Evolutionary conservation across 2,797 vertebrate species (phyloP).

Genomic region (Valencia hispanica): DNA sequence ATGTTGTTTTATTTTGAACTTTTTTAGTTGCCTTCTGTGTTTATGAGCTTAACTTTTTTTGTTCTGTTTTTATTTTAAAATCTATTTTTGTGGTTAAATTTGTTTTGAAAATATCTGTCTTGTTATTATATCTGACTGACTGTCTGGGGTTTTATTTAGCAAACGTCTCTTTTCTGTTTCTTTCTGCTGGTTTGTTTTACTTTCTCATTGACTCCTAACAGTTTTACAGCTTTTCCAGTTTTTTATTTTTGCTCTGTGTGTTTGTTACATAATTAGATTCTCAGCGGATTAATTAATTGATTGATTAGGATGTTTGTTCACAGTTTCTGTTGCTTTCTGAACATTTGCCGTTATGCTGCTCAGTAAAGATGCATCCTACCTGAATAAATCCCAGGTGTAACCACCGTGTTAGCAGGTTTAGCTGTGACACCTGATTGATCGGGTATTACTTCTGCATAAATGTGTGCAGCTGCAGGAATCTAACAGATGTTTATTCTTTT

Average conservation of each 20-base stretch:
- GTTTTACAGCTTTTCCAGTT: background rate
- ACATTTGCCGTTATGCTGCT: background rate
- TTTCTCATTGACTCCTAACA: background rate
- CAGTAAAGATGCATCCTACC: background rate
- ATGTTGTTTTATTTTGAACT: background rate
- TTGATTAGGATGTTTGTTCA: background rate
- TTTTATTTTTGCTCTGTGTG: background rate
- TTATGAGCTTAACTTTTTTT: background rate
- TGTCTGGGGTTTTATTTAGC: background rate
- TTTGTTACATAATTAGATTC: slow-evolving; percentile 3
- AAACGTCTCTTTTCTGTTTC: background rate
- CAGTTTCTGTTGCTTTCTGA: background rate
- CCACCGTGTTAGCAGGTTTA: background rate
- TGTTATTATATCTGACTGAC: background rate
- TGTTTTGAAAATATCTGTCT: background rate
- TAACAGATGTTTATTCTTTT: background rate
- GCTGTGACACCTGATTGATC: background rate
- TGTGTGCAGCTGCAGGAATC: background rate
- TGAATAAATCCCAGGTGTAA: background rate
- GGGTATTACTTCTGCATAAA: background rate
- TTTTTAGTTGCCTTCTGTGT: background rate
- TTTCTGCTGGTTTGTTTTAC: background rate
- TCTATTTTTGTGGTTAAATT: background rate
- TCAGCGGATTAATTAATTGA: background rate
- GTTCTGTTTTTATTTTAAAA: background rate